Evolutionary conservation across 2,797 vertebrate genomes (phyloP).

Genomic region (Rachycentron canadum): DNA sequence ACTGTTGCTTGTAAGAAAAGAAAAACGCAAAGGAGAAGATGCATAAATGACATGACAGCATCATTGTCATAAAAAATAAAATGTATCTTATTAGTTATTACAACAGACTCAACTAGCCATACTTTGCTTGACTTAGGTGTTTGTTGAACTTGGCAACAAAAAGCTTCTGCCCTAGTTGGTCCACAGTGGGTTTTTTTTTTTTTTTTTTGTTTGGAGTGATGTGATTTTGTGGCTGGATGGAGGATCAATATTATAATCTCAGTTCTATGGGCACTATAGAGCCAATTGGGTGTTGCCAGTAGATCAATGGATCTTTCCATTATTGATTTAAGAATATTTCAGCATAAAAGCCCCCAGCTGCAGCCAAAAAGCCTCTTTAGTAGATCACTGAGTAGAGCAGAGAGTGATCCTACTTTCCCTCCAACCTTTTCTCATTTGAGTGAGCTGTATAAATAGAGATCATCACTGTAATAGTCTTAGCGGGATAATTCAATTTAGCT

Average conservation of each 20-base stretch:
- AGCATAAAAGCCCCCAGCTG: conserved; percentile 67
- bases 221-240: conserved; percentile 54
- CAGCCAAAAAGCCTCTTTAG: conserved; percentile 75
- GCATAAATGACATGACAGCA: background rate
- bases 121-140: conserved; percentile 5
- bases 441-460: conserved; percentile 62
- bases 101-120: background rate
- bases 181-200: conserved; percentile 53
- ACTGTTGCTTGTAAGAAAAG: background rate
- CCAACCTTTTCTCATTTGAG: conserved; percentile 53
- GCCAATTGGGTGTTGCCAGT: conserved; percentile 74
- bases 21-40: background rate
- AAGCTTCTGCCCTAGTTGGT: conserved; percentile 39
- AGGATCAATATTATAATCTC: conserved; percentile 79
- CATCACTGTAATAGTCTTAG: conserved; percentile 65
- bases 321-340: conserved; percentile 80
- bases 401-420: conserved; percentile 35
- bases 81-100: background rate
- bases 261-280: conserved; percentile 61
- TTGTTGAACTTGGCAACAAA: conserved; percentile 27
- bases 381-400: conserved; percentile 26
- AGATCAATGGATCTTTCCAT: conserved; percentile 70
- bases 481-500: conserved; percentile 71
- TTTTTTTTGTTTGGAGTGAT: conserved; percentile 50
- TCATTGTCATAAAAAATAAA: background rate